Conservation (phyloP, 2,797 vertebrate species). For the Gymnothorax reevesii region DNA sequence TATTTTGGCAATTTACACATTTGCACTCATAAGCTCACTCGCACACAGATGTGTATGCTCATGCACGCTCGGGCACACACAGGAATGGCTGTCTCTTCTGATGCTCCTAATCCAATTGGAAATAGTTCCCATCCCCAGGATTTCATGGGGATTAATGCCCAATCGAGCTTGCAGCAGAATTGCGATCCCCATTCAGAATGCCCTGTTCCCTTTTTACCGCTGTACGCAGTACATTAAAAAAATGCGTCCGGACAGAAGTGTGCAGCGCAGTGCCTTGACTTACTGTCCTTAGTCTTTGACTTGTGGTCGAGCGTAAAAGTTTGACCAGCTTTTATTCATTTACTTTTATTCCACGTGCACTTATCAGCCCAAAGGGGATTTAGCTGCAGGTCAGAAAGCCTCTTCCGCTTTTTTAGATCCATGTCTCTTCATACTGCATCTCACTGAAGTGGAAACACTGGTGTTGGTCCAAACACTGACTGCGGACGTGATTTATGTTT, state of each 20-base stretch:
- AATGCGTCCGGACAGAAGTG: background rate
- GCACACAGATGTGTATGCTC: background rate
- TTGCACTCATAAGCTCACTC: background rate
- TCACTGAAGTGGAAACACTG: background rate
- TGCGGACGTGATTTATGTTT: background rate
- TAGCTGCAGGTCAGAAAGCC: background rate
- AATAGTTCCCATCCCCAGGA: background rate
- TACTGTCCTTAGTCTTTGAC: background rate
- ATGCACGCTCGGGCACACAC: background rate
- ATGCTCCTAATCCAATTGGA: slow-evolving; percentile 5
- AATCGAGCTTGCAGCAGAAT: background rate
- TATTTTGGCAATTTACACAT: background rate
- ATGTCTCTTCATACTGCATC: background rate
- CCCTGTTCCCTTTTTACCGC: background rate
- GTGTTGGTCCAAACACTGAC: background rate
- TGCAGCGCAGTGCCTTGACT: background rate
- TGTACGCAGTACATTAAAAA: background rate
- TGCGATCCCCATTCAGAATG: background rate
- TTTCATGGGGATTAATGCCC: background rate
- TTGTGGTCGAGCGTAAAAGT: background rate
- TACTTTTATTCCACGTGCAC: background rate
- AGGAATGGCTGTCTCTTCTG: background rate
- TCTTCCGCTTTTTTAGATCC: background rate
- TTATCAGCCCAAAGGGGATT: background rate
- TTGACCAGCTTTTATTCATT: background rate